These are phyloP conservation scores for Helicoverpa zea DNA, from an alignment of 1,140 invertebrate species.

Conservation along the genomic window DNA sequence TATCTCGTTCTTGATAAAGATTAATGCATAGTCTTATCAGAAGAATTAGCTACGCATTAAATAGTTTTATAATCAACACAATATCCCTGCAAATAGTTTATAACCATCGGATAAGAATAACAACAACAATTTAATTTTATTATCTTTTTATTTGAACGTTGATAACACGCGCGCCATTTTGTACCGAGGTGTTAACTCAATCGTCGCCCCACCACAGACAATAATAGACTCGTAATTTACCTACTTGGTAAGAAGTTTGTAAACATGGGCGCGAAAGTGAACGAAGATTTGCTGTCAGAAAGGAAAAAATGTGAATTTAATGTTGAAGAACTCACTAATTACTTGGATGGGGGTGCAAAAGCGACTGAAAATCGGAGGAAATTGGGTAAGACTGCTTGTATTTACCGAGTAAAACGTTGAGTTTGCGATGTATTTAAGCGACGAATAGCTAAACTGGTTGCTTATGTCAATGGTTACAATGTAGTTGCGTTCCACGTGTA, in stretches of 20 bases:
- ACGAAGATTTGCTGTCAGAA: constrained; percentile 91
- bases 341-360: constrained; percentile 90
- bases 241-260: not conserved
- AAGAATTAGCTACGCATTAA: not conserved
- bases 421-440: no score
- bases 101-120: not conserved
- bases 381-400: constrained; percentile 59
- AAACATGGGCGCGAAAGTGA: constrained; percentile 75
- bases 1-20: no score
- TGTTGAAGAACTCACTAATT: constrained; percentile 91
- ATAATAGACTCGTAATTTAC: not conserved
- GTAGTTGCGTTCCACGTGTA: no score
- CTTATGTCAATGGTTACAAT: no score
- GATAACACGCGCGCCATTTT: not conserved
- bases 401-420: not conserved
- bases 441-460: no score
- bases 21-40: not conserved
- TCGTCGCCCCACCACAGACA: constrained; percentile 17
- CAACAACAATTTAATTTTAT: constrained; percentile 14
- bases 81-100: not conserved
- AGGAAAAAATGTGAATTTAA: constrained; percentile 92
- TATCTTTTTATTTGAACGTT: not conserved
- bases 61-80: not conserved
- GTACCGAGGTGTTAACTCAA: not conserved
- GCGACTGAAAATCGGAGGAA: constrained; percentile 61